phyloP scores from a whole-genome alignment of 2,888 invertebrate species.

The Adela reaumurella region DNA sequence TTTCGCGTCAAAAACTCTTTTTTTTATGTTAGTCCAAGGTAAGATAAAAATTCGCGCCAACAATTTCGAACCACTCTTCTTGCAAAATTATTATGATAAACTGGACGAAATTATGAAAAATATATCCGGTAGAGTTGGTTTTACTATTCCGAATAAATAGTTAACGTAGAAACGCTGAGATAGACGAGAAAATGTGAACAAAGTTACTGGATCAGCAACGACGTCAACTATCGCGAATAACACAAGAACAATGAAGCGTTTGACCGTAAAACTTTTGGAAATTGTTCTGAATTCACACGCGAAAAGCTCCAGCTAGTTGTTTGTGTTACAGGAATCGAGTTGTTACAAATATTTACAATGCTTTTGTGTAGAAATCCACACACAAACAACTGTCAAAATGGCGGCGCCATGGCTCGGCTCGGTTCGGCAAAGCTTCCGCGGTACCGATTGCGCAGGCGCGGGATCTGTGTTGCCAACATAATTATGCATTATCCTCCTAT shows the following conservation, averaged over 20 bases:
- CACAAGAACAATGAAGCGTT: conserved; percentile 17
- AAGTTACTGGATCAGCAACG: neutral
- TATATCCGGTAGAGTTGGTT: no score
- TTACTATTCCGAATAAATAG: no score
- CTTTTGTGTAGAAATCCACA: conserved; percentile 10
- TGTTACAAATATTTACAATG: neutral
- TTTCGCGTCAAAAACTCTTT: no score
- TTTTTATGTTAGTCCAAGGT: neutral
- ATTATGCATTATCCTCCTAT: no score
- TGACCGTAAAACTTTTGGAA: conserved; percentile 20
- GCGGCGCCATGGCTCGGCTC: conserved; percentile 31
- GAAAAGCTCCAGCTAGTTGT: conserved; percentile 33
- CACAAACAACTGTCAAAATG: conserved; percentile 59
- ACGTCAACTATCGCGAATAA: conserved; percentile 17
- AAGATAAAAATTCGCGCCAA: conserved; percentile 1
- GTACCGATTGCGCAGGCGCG: neutral
- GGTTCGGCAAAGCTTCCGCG: neutral
- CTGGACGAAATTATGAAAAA: neutral
- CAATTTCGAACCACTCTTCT: neutral
- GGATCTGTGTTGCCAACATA: neutral
- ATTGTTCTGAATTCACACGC: conserved; percentile 20
- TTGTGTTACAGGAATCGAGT: conserved; percentile 33
- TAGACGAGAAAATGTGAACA: neutral
- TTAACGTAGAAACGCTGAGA: neutral
- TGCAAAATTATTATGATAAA: neutral